Base-by-base conservation (phyloP, 2,888 invertebrate genomes). In the Drosophila macrospina region DNA sequence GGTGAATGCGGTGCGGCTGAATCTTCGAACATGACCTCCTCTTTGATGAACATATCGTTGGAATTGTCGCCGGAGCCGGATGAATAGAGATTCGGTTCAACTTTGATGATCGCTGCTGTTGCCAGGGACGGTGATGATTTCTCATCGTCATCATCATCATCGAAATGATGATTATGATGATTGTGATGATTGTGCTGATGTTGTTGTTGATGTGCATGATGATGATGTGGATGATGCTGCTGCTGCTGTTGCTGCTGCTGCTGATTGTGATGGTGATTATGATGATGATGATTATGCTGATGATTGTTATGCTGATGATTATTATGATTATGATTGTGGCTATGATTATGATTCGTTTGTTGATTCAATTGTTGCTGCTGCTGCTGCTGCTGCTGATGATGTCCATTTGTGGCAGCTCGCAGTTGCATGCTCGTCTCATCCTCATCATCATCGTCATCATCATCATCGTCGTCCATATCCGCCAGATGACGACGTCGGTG, bases 121-220 rank as follows among this genome's bases (percentile, higher is more conserved):
- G 91, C 91, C 89, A 91, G 86, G 89, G 91, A 91, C 89, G 91
- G 91, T 86, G 91, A 91, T 75, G 91, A 90, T 77, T 91, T 91
- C 78, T 90, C 91, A 78, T 90, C 91, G 62, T 90, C 89, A 70
- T 89, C 90, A 66, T 89, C 88, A 70, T 89, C 90, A 78, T 89
- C 88, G 48, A 88, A 74, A 68, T 88, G 87, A 79, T 86, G 79
- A 72, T 80, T 78, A 62, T 72, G 89, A 69, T 8, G 67, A 47
- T 59, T 56, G 50, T 60, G 68, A 8, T 68, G 37, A n/a, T 37
- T 30, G 32, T 75, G 16, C 32, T 65, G 48, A 36, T 20, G 20
- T 2, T 20, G 20, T 3, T 20, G 20, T n/a, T 42, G 15, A n/a
- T n/a, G n/a, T n/a, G n/a, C n/a, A n/a, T n/a, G n/a, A n/a, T n/a